Conservation (phyloP, 2,888 invertebrate genomes). For the Caenorhabditis sp. region DNA sequence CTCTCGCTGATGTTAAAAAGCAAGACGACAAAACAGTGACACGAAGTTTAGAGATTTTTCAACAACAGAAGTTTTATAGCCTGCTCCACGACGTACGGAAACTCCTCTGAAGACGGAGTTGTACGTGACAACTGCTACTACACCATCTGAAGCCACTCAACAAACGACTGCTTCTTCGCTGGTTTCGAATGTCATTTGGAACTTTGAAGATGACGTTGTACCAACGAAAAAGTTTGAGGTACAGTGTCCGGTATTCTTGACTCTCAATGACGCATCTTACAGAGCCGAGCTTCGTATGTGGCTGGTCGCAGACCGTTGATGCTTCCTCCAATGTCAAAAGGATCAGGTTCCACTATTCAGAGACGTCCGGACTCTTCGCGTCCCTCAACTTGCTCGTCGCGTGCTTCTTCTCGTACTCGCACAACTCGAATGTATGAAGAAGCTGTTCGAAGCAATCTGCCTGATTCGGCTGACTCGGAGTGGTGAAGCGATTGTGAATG, state of each 20-base stretch:
- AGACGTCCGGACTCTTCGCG: too few relatives aligned
- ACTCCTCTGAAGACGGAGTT: neutral
- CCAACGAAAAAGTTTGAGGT: too few relatives aligned
- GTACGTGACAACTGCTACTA: neutral
- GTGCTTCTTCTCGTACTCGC: neutral
- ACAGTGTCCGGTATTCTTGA: neutral
- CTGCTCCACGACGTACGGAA: neutral
- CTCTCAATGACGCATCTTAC: neutral
- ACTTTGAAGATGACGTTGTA: too few relatives aligned
- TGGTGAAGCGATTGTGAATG: too few relatives aligned
- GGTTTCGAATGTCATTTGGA: too few relatives aligned
- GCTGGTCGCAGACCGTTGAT: neutral
- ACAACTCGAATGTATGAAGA: neutral
- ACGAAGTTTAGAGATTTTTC: too few relatives aligned
- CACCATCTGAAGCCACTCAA: neutral
- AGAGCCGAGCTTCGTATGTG: neutral
- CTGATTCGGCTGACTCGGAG: neutral
- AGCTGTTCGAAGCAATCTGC: neutral
- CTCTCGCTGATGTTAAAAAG: slow-evolving; percentile 1
- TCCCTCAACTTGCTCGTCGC: neutral
- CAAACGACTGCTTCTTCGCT: too few relatives aligned
- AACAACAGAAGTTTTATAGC: neutral
- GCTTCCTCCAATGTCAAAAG: slow-evolving; percentile 9
- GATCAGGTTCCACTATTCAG: neutral
- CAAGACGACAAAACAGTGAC: neutral